Evolutionary conservation across 1,140 invertebrate species (phyloP), one percentile per base, ranked within the genome.

Genomic region (Cotesia vestalis): DNA sequence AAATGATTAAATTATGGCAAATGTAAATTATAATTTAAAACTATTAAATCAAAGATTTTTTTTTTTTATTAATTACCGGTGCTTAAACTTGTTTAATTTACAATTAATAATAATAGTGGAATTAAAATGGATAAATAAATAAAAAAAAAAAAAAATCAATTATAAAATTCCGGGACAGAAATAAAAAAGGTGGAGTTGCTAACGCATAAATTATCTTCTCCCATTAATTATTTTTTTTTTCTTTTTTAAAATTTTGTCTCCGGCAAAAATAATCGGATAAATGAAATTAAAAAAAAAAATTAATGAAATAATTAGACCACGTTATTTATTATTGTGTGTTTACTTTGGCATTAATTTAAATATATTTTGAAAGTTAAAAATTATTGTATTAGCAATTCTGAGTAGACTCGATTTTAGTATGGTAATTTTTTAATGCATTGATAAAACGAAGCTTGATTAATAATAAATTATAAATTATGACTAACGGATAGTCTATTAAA

Each of bases 351-450:
- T 46, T 46, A 46, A 46, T 46, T 46, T 46, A 66, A 66, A 52
- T 53, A 52, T 52, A 17, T 66, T 66, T 11, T 11, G 1, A 14
- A 20, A 27, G 27, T 35, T 68, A n/a, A 52, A 53, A 68, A 17
- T 51, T 57, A 57, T 62, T 55, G 6, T 11, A 46, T 46, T 71
- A 51, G 12, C 61, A 61, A 64, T 55, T 71, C 46, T 51, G 62
- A 70, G 36, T 14, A 51, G 14, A 55, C 60, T 71, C 64, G 27
- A 71, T 72, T 60, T 60, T 55, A 66, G 14, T 60, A 72, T 72
- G 63, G 52, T 64, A 72, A 72, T 72, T 71, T 72, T 64, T 57
- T 66, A 66, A 66, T 51, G 62, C 70, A 72, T 72, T 63, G 70
- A 72, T 72, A 72, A 66, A n/a, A 52, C 55, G 3, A 11, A 38